phyloP scores from a whole-genome alignment of 1,140 invertebrate species.

The Camponotus floridanus region DNA sequence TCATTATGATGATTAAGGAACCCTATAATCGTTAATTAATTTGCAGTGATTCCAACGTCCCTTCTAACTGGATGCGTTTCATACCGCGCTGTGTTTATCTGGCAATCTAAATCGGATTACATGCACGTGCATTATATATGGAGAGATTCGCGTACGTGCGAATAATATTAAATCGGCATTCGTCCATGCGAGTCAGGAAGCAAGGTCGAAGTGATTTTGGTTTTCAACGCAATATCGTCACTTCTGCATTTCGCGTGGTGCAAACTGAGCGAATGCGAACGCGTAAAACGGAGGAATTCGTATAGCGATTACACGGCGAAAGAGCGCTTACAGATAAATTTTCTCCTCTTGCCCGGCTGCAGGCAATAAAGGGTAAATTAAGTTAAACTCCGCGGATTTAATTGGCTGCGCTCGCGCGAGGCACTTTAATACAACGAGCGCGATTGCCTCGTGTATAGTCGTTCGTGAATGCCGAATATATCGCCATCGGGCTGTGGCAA shows the following conservation, averaged over 20 bases:
- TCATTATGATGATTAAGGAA: too few relatives aligned
- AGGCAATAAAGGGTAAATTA: constrained; percentile 71
- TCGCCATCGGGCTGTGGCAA: neutral
- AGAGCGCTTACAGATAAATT: constrained; percentile 67
- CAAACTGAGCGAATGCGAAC: constrained; percentile 34
- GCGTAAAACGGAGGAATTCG: constrained; percentile 65
- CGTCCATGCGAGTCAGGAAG: constrained; percentile 13
- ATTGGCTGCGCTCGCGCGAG: constrained; percentile 52
- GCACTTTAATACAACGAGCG: constrained; percentile 28
- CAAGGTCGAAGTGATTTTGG: constrained; percentile 29
- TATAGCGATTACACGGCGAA: constrained; percentile 66
- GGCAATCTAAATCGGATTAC: neutral
- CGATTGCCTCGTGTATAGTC: neutral
- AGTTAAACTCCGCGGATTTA: constrained; percentile 73
- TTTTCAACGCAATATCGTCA: constrained; percentile 10
- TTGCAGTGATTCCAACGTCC: neutral
- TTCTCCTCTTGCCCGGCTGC: constrained; percentile 38
- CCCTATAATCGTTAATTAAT: constrained; percentile 6
- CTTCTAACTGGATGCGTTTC: neutral
- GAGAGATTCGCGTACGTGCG: neutral
- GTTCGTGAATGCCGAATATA: constrained; percentile 22
- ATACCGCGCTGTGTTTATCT: neutral
- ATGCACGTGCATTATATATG: neutral
- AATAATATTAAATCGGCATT: constrained; percentile 55
- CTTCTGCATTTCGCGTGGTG: constrained; percentile 18